Conservation (phyloP, 1,140 invertebrate species). For the Plutomurus gul region DNA sequence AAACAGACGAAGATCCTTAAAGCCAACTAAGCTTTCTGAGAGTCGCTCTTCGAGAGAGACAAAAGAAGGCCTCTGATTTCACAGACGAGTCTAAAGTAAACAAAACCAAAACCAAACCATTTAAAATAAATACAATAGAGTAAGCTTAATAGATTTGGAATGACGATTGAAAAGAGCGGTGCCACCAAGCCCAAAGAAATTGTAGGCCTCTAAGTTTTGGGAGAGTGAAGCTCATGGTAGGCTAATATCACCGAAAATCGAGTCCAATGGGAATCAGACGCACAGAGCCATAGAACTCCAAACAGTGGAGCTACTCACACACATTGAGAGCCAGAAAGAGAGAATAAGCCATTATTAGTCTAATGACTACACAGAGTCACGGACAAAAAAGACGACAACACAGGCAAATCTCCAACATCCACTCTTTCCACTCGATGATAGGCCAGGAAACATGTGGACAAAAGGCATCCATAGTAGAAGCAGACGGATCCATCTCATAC, state of each 20-base stretch:
- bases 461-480: conserved; percentile 33
- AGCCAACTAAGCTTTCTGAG: conserved; percentile 28
- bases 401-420: conserved; percentile 30
- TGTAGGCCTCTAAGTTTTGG: neutral
- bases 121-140: conserved; percentile 22
- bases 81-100: conserved; percentile 30
- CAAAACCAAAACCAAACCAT: conserved; percentile 20
- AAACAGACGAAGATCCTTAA: conserved; percentile 29
- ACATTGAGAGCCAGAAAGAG: conserved; percentile 23
- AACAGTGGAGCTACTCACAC: neutral
- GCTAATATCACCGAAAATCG: conserved; percentile 26
- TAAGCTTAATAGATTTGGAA: conserved; percentile 22
- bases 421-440: conserved; percentile 28
- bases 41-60: conserved; percentile 25
- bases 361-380: conserved; percentile 9
- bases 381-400: conserved; percentile 24
- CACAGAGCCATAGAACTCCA: conserved; percentile 24
- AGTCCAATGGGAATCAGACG: conserved; percentile 28
- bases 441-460: conserved; percentile 37
- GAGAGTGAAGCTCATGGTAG: conserved; percentile 3
- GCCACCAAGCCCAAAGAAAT: conserved; percentile 7
- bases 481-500: conserved; percentile 40
- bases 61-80: conserved; percentile 43
- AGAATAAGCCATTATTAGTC: conserved; percentile 17
- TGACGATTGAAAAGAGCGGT: conserved; percentile 23